A percentile compares a stretch with the other conserved stretches of the same genome.
Evolutionary conservation across 2,113 vertebrate genomes (phyloP).

Genomic region (Triplophysa dalaica): DNA sequence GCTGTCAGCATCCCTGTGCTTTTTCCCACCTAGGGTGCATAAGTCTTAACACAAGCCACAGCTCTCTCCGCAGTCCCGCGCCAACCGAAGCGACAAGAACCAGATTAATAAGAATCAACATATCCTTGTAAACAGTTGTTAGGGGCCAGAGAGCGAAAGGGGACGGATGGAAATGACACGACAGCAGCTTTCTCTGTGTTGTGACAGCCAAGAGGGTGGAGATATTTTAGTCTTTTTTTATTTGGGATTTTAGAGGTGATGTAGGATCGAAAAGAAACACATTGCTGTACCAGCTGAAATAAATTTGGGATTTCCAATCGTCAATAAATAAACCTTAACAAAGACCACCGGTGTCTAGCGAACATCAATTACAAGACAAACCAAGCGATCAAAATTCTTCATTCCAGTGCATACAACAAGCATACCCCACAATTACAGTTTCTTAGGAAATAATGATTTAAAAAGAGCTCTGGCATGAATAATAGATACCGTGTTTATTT

Average conservation of each 20-base stretch:
- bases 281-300: constrained; percentile 15
- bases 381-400: constrained; percentile 13
- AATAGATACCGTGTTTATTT: constrained; percentile 59
- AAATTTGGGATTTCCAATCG: constrained; percentile 8
- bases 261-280: neutral
- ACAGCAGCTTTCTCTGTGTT: neutral
- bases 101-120: constrained; percentile 93
- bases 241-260: neutral
- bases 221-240: constrained; percentile 20
- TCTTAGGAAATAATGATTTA: constrained; percentile 48
- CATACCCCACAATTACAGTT: constrained; percentile 32
- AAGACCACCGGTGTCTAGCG: neutral
- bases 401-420: constrained; percentile 36
- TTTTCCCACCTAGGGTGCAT: constrained; percentile 73
- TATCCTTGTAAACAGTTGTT: constrained; percentile 85
- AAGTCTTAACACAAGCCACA: constrained; percentile 61
- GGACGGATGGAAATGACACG: constrained; percentile 60
- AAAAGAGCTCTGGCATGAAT: constrained; percentile 49
- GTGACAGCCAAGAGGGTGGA: constrained; percentile 48
- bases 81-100: constrained; percentile 80
- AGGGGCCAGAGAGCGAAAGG: constrained; percentile 67
- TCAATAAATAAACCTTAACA: constrained; percentile 40
- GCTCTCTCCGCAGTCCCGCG: constrained; percentile 16
- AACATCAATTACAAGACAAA: constrained; percentile 10
- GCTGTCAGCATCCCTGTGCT: constrained; percentile 79